These are phyloP conservation scores for Zaprionus kolodkinae DNA, from an alignment of 1,140 invertebrate genomes.

Conservation along the genomic window DNA sequence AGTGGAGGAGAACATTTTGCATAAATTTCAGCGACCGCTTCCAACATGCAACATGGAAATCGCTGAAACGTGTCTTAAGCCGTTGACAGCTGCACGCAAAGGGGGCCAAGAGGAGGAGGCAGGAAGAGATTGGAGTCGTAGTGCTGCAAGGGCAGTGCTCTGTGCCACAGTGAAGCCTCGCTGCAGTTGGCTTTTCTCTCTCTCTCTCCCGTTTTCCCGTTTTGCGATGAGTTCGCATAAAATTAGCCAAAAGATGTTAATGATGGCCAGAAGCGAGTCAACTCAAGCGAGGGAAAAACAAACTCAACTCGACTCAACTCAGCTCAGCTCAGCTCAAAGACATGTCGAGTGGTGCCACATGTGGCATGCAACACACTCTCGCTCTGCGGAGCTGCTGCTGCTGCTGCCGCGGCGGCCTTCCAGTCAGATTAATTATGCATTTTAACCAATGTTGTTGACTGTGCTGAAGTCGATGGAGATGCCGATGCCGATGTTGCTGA, in stretches of 20 bases:
- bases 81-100: constrained; percentile 53
- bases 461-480: constrained; percentile 28
- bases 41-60: constrained; percentile 72
- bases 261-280: constrained; percentile 58
- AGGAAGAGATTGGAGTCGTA: not conserved
- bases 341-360: constrained; percentile 31
- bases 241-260: constrained; percentile 79
- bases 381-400: constrained; percentile 11
- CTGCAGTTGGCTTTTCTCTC: constrained; percentile 13
- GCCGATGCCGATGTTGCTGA: constrained; percentile 24
- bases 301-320: constrained; percentile 42
- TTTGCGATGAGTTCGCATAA: constrained; percentile 51
- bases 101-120: not conserved
- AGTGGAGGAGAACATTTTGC: constrained; percentile 71
- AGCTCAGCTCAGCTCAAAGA: constrained; percentile 50
- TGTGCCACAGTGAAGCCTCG: not conserved
- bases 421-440: constrained; percentile 77
- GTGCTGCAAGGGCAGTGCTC: constrained; percentile 24
- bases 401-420: not conserved
- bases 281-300: constrained; percentile 38
- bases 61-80: constrained; percentile 71
- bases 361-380: constrained; percentile 53
- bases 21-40: constrained; percentile 68
- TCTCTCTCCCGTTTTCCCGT: not conserved
- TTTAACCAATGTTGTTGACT: constrained; percentile 62